Base-by-base conservation (phyloP, 2,113 vertebrate species). In the Oreochromis aureus region DNA sequence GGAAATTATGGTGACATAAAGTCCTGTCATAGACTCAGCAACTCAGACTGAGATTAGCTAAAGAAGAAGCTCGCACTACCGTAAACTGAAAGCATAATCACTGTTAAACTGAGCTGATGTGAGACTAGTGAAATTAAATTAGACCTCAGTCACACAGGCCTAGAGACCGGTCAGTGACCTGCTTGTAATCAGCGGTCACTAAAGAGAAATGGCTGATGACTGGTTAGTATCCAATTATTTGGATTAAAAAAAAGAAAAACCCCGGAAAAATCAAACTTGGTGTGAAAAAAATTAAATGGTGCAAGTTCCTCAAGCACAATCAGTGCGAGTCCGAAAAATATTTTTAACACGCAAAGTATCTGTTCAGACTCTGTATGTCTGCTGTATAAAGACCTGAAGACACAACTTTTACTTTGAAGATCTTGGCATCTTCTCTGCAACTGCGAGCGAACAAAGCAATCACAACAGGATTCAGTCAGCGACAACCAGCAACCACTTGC, bases 321-420 rank as follows among this genome's bases (percentile, higher is more conserved):
- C 59, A 63, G 2, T 1, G 16, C 0, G 9, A 63, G 59, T 6
- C 59, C 16, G 2, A 63, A 63, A 0, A 63, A 11, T 63, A 1
- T 19, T 6, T 19, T 63, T 32, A 61, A 61, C 30, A 61, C 18
- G 58, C 58, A 19, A 61, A 34, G 59, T 1, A 63, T 34, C 27
- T 32, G 30, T 32, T 32, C 30, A 61, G 58, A 32, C 27, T 16
- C 4, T 32, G 12, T 15, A 30, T 58, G 58, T 59, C 5, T 59
- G 27, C 27, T 32, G 58, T 9, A 59, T 1, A 2, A 61, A 61
- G 15, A 10, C 27, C 58, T 61, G 9, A 63, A 63, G 59, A 34
- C 16, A 61, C 27, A 63, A 34, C 59, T 63, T 34, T 63, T 59
- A 63, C 30, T 66, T 66, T 66, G 61, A 66, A 13, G 19, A 7